Base-by-base conservation (phyloP, 2,888 invertebrate species). In the Campopleginae sp. region DNA sequence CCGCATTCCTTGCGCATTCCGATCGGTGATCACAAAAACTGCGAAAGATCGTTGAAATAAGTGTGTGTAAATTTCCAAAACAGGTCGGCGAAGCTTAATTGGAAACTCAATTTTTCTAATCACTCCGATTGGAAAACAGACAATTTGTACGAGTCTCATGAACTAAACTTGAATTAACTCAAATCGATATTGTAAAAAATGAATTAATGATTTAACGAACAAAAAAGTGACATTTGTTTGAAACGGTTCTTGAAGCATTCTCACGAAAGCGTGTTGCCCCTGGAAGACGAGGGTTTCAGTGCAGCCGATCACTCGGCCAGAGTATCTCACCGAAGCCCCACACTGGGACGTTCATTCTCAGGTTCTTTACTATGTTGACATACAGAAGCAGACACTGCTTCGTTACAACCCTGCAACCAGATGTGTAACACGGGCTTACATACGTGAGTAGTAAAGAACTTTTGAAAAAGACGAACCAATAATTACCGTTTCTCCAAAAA, bases 351-450 rank as follows among this genome's bases (percentile, higher is more conserved):
- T 92, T 2, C 88, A 89, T 2, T 94, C 95, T 81, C 94, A 95
- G 86, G 95, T 95, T 0, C 94, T 96, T 0, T 96, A 95, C 88
- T 96, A 95, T 93, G 96, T 96, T 1, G 96, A 96, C 87, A 96
- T 96, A 86, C 82, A 88, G 0, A 93, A 89, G 0, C 94, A 95
- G 77, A 94, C 94, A 77, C 94, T 96, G 51, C 94, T 94, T 86
- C 93, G 95, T 87, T 93, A 95, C 7, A 94, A 96, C 86, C 94
- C 95, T 0, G 93, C 93, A 44, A 94, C 95, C 0, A 94, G 95
- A 94, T 92, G 88, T 87, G 78, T 90, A 19, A 90, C 87, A 14
- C 88, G 78, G 42, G 84, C 89, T 46, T 87, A 88, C 74, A 86
- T 91, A 79, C 89, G 91, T 91, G 86, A 88, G 83, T 82, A 66